These are phyloP conservation scores for Enhydra lutris DNA, from an alignment of 2,113 vertebrate genomes.

Conservation along the genomic window DNA sequence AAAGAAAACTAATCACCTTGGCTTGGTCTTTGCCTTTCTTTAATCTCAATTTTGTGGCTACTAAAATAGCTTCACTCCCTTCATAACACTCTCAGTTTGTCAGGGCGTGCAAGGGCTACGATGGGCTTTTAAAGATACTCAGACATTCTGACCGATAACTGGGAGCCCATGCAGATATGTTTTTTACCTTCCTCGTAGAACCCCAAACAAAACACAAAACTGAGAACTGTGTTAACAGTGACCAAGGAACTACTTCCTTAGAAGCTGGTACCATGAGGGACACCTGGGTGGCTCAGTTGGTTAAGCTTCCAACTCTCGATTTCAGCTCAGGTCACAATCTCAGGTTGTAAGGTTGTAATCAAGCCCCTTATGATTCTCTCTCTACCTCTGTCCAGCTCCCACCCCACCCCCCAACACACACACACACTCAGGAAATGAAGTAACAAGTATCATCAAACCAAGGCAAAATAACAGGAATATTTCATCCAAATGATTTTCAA, in stretches of 20 bases:
- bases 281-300: background rate
- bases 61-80: background rate
- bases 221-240: background rate
- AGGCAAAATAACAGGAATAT: background rate
- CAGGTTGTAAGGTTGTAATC: background rate
- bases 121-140: background rate
- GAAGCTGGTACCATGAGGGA: background rate
- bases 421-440: background rate
- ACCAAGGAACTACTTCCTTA: background rate
- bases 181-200: background rate
- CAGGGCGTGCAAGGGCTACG: background rate
- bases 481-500: background rate
- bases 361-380: background rate
- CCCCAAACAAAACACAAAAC: background rate
- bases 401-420: background rate
- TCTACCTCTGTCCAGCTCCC: background rate
- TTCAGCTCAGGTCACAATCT: background rate
- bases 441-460: background rate
- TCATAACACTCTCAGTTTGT: background rate
- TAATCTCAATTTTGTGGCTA: background rate
- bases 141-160: background rate
- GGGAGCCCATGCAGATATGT: background rate
- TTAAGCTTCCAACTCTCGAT: background rate
- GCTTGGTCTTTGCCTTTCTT: background rate
- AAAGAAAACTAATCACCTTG: background rate